A percentile compares a stretch with the other conserved stretches of the same genome.
These are phyloP conservation scores for Reinhardtius hippoglossoides DNA, from an alignment of 2,113 vertebrate species.

Conservation along the genomic window DNA sequence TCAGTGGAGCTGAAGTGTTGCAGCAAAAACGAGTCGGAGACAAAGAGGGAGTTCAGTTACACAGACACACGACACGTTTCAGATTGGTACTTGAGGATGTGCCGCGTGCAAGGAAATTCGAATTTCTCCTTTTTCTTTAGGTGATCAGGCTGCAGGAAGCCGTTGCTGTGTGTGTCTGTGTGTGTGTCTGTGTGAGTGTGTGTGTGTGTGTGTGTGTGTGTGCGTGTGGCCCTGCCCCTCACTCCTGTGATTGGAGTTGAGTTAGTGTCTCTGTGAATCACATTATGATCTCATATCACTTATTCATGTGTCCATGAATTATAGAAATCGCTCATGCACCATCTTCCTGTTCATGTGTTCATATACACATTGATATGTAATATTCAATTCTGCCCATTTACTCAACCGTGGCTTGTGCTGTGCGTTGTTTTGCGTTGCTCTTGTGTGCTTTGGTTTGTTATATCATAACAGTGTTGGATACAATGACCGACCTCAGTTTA, in stretches of 20 bases:
- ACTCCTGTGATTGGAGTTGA: slow-evolving; percentile 30
- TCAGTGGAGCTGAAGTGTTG: too few species aligned
- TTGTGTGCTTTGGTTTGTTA: background rate
- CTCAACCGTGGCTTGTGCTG: background rate
- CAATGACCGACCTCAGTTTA: too few species aligned
- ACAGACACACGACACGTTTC: too few species aligned
- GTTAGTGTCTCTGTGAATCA: slow-evolving; percentile 37
- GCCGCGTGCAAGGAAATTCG: background rate
- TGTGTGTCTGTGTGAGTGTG: slow-evolving; percentile 1
- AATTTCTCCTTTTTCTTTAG: background rate
- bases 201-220: background rate
- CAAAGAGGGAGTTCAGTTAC: too few species aligned
- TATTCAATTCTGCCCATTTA: too few species aligned
- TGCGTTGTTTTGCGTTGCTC: too few species aligned
- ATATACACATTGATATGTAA: background rate
- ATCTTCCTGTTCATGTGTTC: background rate
- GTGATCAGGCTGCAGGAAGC: background rate
- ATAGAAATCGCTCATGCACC: slow-evolving; percentile 41
- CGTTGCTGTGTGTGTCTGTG: background rate
- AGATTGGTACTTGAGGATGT: too few species aligned
- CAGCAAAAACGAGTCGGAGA: too few species aligned
- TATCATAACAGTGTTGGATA: background rate
- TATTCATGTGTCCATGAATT: slow-evolving; percentile 56
- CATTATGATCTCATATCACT: slow-evolving; percentile 52
- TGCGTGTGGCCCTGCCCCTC: background rate